Conservation (phyloP, 2,888 invertebrate genomes). For the Conistra vaccinii region DNA sequence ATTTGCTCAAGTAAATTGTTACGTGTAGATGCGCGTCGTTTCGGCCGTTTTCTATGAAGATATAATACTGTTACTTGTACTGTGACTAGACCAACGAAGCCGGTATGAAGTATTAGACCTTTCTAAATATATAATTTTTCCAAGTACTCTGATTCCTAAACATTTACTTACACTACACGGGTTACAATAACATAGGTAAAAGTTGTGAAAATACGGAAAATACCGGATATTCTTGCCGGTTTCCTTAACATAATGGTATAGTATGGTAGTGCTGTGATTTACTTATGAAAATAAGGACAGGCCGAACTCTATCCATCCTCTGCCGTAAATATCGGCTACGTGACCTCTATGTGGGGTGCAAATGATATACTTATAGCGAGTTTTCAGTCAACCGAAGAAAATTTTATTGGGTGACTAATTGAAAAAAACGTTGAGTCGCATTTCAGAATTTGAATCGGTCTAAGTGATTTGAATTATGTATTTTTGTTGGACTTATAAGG, state of each 20-base stretch:
- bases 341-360: conserved; percentile 47
- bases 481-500: too few species aligned
- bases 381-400: too few species aligned
- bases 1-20: too few species aligned
- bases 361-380: conserved; percentile 4
- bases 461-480: too few species aligned
- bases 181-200: conserved; percentile 32
- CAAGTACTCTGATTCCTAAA: neutral
- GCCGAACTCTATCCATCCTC: conserved; percentile 41
- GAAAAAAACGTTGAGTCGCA: too few species aligned
- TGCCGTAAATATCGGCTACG: conserved; percentile 61
- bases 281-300: conserved; percentile 59
- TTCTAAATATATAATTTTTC: neutral
- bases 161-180: conserved; percentile 20
- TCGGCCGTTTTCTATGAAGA: too few species aligned
- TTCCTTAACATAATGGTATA: conserved; percentile 31
- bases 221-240: conserved; percentile 8
- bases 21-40: too few species aligned
- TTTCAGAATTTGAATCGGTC: too few species aligned
- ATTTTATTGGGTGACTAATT: too few species aligned
- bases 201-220: conserved; percentile 17
- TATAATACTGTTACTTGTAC: too few species aligned
- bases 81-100: neutral
- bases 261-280: conserved; percentile 43
- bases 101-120: neutral